Conservation (phyloP, 2,113 vertebrate species). For the Verasper variegatus region DNA sequence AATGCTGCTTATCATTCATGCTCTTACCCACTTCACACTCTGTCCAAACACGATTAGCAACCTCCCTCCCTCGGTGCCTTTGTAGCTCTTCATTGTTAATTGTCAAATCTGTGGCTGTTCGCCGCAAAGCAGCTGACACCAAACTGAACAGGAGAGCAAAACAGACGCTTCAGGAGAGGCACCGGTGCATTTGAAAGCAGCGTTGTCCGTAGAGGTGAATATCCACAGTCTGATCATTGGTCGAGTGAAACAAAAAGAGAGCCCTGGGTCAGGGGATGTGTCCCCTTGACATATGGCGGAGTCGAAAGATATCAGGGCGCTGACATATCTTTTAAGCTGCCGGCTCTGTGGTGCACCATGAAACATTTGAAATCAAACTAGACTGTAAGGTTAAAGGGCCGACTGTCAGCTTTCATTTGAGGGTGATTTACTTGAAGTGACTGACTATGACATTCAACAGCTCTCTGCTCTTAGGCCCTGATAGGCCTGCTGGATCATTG, state of each 20-base stretch:
- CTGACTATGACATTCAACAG: not conserved
- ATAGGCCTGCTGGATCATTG: not conserved
- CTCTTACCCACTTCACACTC: not conserved
- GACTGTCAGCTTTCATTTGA: conserved; percentile 25
- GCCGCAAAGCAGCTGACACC: conserved; percentile 5
- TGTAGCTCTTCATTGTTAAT: not conserved
- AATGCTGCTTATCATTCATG: not conserved
- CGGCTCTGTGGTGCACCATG: conserved; percentile 4
- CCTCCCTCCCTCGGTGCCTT: conserved; percentile 1
- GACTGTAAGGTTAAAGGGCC: conserved; percentile 8
- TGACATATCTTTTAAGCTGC: conserved; percentile 23
- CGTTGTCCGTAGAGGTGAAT: conserved; percentile 5
- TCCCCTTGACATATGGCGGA: conserved; percentile 30
- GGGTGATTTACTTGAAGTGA: not conserved
- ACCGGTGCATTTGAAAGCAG: conserved; percentile 19
- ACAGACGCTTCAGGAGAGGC: conserved; percentile 12
- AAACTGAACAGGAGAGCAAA: not conserved
- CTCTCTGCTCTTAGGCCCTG: not conserved
- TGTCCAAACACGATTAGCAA: conserved; percentile 30
- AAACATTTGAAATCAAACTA: conserved; percentile 15
- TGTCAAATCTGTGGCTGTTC: conserved; percentile 13
- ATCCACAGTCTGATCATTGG: conserved; percentile 15
- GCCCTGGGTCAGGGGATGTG: conserved; percentile 29
- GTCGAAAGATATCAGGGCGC: conserved; percentile 31
- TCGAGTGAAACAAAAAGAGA: conserved; percentile 15